These are phyloP conservation scores for Hydrolagus colliei DNA, from an alignment of 2,797 vertebrate genomes.

Conservation along the genomic window DNA sequence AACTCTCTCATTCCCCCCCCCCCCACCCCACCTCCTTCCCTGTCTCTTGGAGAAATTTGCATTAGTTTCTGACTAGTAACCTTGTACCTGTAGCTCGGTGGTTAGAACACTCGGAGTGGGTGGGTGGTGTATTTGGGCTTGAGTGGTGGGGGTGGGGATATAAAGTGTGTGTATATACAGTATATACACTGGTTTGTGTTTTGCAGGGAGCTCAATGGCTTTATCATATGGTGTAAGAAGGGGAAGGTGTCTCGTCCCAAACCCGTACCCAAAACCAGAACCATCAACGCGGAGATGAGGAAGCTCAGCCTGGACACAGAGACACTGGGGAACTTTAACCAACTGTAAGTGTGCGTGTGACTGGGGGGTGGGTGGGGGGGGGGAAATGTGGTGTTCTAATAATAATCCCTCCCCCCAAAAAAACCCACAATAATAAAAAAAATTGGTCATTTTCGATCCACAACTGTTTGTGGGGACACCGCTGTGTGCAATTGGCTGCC, in stretches of 20 bases:
- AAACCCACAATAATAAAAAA: no score
- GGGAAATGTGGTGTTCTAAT: rapidly evolving
- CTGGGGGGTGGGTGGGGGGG: background rate
- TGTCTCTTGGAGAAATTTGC: background rate
- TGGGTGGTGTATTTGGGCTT: no score
- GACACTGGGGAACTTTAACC: slow-evolving; percentile 39
- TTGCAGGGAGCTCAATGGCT: slow-evolving; percentile 71
- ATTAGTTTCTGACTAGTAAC: background rate
- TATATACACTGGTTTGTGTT: background rate
- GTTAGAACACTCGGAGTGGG: no score
- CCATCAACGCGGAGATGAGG: slow-evolving; percentile 56
- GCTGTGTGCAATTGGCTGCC: slow-evolving; percentile 38
- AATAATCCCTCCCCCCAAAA: no score
- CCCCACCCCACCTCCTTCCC: no score
- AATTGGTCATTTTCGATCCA: no score
- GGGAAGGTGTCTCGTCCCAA: slow-evolving; percentile 48
- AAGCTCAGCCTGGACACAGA: slow-evolving; percentile 58
- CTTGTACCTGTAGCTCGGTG: background rate
- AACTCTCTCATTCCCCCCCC: no score
- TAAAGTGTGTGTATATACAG: background rate
- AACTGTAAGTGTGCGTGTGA: slow-evolving; percentile 33
- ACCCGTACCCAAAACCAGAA: slow-evolving; percentile 61
- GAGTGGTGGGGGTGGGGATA: background rate
- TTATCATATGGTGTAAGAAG: slow-evolving; percentile 80
- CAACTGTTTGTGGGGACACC: no score